These are phyloP conservation scores for Aegithalos caudatus DNA, from an alignment of 2,113 vertebrate genomes.

Conservation along the genomic window DNA sequence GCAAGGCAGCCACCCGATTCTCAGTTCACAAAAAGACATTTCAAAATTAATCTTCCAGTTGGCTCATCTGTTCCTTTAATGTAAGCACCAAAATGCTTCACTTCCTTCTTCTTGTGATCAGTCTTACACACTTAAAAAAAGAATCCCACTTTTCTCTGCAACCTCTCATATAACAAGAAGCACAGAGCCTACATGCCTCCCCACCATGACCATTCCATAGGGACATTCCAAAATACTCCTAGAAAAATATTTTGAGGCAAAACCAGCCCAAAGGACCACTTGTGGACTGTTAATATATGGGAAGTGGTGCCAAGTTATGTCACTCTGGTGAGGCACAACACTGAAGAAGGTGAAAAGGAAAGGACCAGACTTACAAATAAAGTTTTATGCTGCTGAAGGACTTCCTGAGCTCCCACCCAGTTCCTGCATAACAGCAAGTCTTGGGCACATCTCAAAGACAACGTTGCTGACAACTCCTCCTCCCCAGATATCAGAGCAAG, in stretches of 20 bases:
- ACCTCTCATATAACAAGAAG: background rate
- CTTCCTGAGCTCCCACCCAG: slow-evolving; percentile 84
- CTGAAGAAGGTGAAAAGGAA: background rate
- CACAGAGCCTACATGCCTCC: rapidly evolving
- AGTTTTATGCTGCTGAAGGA: slow-evolving; percentile 78
- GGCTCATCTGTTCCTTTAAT: background rate
- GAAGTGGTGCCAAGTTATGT: background rate
- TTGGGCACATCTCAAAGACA: slow-evolving; percentile 88
- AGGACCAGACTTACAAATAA: slow-evolving; percentile 79
- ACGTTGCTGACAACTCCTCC: slow-evolving; percentile 75
- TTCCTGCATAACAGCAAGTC: slow-evolving; percentile 81
- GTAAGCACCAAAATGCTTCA: background rate
- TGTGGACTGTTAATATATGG: background rate
- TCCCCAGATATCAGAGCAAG: slow-evolving; percentile 83
- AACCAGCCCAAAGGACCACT: background rate
- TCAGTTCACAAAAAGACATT: background rate
- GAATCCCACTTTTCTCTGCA: background rate
- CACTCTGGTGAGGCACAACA: background rate
- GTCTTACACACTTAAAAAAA: background rate
- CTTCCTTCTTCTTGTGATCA: background rate
- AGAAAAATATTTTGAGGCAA: background rate
- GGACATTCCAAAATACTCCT: background rate
- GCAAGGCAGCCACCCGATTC: background rate
- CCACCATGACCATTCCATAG: rapidly evolving
- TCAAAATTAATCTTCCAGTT: background rate